Percentiles rank a stretch among this genome's conserved stretches.
Conservation (phyloP, 2,888 invertebrate genomes). For the Scrobipalpa atriplicella region DNA sequence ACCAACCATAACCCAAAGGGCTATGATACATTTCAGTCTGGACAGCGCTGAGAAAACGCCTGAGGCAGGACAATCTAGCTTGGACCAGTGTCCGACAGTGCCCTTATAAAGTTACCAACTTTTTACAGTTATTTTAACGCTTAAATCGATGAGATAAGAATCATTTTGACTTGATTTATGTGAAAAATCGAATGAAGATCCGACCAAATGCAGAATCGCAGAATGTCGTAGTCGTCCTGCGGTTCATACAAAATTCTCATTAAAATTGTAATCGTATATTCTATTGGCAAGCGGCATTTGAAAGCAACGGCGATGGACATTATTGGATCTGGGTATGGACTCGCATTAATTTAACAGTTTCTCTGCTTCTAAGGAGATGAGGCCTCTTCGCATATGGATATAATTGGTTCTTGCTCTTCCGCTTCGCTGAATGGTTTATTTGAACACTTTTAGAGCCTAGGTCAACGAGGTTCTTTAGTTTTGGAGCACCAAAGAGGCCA, state of each 20-base stretch:
- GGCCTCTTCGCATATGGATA: constrained; percentile 25
- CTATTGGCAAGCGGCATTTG: constrained; percentile 30
- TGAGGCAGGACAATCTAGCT: constrained; percentile 59
- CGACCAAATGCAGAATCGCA: constrained; percentile 48
- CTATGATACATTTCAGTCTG: constrained; percentile 45
- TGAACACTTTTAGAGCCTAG: neutral
- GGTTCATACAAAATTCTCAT: constrained; percentile 30
- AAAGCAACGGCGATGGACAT: constrained; percentile 27
- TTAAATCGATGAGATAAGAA: constrained; percentile 40
- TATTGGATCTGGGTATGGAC: constrained; percentile 28
- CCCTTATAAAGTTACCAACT: constrained; percentile 54
- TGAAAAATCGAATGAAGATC: constrained; percentile 50
- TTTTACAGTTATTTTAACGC: constrained; percentile 35
- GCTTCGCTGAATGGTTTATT: neutral
- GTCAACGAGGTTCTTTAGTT: neutral
- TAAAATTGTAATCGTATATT: constrained; percentile 36
- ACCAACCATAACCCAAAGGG: constrained; percentile 41
- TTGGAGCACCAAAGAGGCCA: neutral
- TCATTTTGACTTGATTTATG: constrained; percentile 36
- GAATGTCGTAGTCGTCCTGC: constrained; percentile 55
- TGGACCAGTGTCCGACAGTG: constrained; percentile 54
- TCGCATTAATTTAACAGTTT: constrained; percentile 25
- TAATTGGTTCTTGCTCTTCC: constrained; percentile 21
- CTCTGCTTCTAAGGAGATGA: constrained; percentile 20
- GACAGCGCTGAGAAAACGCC: constrained; percentile 39